Conservation (phyloP, 2,113 vertebrate species). For the Oxyura jamaicensis region DNA sequence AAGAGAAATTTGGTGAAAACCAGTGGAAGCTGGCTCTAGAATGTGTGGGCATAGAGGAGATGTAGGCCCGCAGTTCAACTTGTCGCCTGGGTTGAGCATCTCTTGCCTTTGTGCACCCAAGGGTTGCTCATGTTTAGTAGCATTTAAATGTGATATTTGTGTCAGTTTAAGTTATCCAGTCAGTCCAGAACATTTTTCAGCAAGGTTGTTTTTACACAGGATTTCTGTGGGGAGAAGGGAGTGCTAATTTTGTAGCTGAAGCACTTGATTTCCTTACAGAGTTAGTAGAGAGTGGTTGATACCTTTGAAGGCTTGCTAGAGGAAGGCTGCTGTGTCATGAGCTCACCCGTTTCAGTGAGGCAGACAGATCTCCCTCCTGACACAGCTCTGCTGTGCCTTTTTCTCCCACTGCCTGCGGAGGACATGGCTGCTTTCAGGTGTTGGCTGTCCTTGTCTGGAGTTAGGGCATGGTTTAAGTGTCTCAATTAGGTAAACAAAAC, state of each 20-base stretch:
- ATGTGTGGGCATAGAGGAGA: not conserved
- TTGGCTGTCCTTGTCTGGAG: not conserved
- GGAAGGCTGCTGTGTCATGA: not conserved
- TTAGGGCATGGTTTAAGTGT: not conserved
- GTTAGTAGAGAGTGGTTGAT: not conserved
- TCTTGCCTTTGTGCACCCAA: not conserved
- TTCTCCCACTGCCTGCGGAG: not conserved
- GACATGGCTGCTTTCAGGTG: not conserved
- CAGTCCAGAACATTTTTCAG: not conserved
- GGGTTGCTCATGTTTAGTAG: not conserved
- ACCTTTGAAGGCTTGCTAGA: not conserved
- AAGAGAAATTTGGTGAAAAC: not conserved
- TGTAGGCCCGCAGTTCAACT: not conserved
- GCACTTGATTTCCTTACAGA: not conserved
- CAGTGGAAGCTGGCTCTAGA: not conserved
- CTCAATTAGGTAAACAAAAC: not conserved
- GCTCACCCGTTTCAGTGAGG: not conserved
- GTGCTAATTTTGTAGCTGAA: not conserved
- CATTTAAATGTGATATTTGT: not conserved
- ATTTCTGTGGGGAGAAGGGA: not conserved
- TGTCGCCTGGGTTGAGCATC: not conserved
- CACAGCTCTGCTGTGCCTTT: not conserved
- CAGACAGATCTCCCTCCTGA: not conserved
- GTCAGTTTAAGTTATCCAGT: not conserved
- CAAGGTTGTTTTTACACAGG: not conserved